These are phyloP conservation scores for Hemibagrus wyckioides DNA, from an alignment of 2,113 vertebrate genomes.

Conservation along the genomic window DNA sequence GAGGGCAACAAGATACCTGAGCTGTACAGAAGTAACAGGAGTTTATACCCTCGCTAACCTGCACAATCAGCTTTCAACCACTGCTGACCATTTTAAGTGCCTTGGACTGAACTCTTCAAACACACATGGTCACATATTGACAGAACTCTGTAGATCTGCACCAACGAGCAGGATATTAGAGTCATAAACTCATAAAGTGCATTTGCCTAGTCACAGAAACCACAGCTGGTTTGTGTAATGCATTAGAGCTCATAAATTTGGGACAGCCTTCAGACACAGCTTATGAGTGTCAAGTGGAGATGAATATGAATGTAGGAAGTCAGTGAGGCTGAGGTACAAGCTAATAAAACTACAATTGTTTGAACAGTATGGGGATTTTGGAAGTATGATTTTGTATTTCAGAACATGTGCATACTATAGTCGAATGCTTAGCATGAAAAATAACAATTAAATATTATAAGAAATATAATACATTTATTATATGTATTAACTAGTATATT, in stretches of 20 bases:
- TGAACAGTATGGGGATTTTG: neutral
- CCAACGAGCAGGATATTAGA: slow-evolving; percentile 59
- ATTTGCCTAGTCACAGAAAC: slow-evolving; percentile 32
- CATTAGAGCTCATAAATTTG: slow-evolving; percentile 30
- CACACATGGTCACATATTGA: slow-evolving; percentile 23
- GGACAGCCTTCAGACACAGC: neutral
- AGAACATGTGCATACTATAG: neutral
- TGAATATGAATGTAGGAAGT: neutral
- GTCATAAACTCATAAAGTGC: slow-evolving; percentile 63
- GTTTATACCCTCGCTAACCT: neutral
- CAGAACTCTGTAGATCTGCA: slow-evolving; percentile 48
- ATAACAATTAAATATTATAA: neutral
- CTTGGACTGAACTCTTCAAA: slow-evolving; percentile 2
- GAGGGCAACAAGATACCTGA: slow-evolving; percentile 9
- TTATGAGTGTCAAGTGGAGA: slow-evolving; percentile 13
- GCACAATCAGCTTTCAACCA: neutral
- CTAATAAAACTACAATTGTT: neutral
- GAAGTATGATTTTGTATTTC: neutral
- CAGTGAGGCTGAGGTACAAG: neutral
- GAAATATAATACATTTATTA: neutral
- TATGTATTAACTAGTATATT: neutral
- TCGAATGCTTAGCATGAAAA: neutral
- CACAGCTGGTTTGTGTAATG: slow-evolving; percentile 26
- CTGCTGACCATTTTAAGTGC: neutral
- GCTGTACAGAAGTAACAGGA: neutral